phyloP scores from a whole-genome alignment of 2,113 vertebrate genomes.

The Myrmecophaga tridactyla region DNA sequence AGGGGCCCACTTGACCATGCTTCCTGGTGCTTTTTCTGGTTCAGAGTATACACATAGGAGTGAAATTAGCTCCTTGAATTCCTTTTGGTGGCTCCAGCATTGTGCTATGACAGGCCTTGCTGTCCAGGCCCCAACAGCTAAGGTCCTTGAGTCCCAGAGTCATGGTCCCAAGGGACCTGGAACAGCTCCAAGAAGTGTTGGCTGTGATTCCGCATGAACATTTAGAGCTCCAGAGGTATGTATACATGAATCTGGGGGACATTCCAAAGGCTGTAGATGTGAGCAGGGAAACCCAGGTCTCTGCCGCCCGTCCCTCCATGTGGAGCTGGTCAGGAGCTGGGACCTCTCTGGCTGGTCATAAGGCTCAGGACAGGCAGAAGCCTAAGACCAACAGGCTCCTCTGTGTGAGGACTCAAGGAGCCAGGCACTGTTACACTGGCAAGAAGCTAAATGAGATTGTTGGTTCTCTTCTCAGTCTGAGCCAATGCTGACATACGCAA shows the following conservation, averaged over 20 bases:
- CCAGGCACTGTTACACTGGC: not conserved
- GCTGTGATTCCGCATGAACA: not conserved
- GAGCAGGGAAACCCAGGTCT: not conserved
- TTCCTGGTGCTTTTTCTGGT: not conserved
- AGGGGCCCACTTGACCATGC: not conserved
- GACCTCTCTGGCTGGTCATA: not conserved
- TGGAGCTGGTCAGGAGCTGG: not conserved
- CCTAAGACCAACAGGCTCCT: not conserved
- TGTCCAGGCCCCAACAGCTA: not conserved
- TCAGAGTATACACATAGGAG: no score
- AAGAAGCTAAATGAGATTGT: not conserved
- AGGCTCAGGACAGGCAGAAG: not conserved
- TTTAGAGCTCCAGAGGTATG: not conserved
- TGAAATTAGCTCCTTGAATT: no score
- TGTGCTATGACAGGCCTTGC: not conserved
- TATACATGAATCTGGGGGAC: not conserved
- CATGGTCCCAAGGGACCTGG: not conserved
- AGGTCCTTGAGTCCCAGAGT: not conserved
- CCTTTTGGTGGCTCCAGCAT: not conserved
- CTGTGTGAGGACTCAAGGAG: fast-evolving
- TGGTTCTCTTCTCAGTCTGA: not conserved
- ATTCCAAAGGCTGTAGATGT: not conserved
- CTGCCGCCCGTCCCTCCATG: not conserved
- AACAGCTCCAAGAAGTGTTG: not conserved
- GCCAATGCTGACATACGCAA: fast-evolving